A percentile compares a stretch with the other conserved stretches of the same genome.
These are phyloP conservation scores for Timema podura DNA, from an alignment of 2,888 invertebrate species.

Conservation along the genomic window DNA sequence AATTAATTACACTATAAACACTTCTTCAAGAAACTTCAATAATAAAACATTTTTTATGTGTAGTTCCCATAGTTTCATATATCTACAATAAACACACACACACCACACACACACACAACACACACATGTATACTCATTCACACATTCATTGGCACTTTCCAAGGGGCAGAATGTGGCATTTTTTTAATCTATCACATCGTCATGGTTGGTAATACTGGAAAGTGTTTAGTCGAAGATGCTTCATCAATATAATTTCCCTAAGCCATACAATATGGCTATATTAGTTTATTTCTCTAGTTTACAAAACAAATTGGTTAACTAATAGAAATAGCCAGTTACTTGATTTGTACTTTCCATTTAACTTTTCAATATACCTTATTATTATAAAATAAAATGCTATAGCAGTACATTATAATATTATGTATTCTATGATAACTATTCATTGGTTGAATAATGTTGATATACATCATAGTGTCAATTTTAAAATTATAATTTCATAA, in stretches of 20 bases:
- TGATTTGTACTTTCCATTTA: conserved; percentile 23
- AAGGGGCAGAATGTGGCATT: conserved; percentile 25
- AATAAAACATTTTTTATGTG: conserved; percentile 4
- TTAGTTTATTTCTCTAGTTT: background rate
- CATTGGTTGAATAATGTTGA: conserved; percentile 2
- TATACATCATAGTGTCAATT: background rate
- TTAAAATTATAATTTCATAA: background rate
- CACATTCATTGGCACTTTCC: conserved; percentile 27
- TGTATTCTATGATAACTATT: conserved; percentile 7
- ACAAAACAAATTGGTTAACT: conserved; percentile 6
- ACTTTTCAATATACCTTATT: background rate
- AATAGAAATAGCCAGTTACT: conserved; percentile 15
- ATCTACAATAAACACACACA: conserved; percentile 2
- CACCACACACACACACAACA: conserved; percentile 13
- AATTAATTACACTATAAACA: conserved; percentile 4
- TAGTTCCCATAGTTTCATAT: background rate
- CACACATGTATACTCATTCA: conserved; percentile 15
- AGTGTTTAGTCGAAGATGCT: conserved; percentile 22
- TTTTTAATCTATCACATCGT: conserved; percentile 19
- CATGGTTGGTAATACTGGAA: conserved; percentile 27
- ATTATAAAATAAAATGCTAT: background rate
- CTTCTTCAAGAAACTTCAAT: background rate
- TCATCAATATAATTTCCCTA: background rate
- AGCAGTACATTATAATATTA: conserved; percentile 9
- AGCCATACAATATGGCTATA: background rate